Base-by-base conservation (phyloP, 2,888 invertebrate genomes). In the Abrostola triplasia region DNA sequence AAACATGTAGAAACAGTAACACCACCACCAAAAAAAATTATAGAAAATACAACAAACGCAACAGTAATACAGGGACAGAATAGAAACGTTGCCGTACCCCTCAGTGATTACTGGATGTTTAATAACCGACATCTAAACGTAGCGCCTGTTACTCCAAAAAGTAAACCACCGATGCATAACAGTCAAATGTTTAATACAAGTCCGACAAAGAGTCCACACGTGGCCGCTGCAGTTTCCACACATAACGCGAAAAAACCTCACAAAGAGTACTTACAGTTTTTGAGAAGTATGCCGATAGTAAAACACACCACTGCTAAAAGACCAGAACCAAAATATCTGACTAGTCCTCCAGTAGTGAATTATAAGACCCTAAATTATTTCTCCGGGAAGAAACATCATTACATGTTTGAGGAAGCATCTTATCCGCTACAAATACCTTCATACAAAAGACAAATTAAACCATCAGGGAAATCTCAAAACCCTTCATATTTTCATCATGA, bases 401-500 rank as follows among this genome's bases (percentile, higher is more conserved):
- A 74, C 42, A 50, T 70, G 59, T 76, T 76, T 52, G 75, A 75
- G 11, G 60, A 79, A 42, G 60, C 68, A 10, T 40, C 67, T 5
- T 68, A 74, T 44, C 82, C 87, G n/a, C 60, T 81, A 38, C 64
- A 71, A 50, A 67, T 75, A 47, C 58, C 70, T 47, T 63, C 73
- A 13, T 67, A 68, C 53, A 56, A 62, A 24, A 70, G 59, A 40
- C 68, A 72, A 40, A 35, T 70, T 48, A 72, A 77, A 65, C 63
- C 54, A 50, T 40, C 65, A 24, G 68, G 38, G 38, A 67, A 53
- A 9, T 36, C 58, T 12, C 38, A 37, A 7, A 65, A 76, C 7
- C 84, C 86, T 8, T 88, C 90, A 9, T 90, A 88, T 68, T 90
- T 90, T 69, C 87, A 89, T 67, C 88, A 85, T 51, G 85, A 87